A percentile compares a stretch with the other conserved stretches of the same genome.
phyloP scores from a whole-genome alignment of 2,797 vertebrate genomes.

The Sebastes matsubarae region DNA sequence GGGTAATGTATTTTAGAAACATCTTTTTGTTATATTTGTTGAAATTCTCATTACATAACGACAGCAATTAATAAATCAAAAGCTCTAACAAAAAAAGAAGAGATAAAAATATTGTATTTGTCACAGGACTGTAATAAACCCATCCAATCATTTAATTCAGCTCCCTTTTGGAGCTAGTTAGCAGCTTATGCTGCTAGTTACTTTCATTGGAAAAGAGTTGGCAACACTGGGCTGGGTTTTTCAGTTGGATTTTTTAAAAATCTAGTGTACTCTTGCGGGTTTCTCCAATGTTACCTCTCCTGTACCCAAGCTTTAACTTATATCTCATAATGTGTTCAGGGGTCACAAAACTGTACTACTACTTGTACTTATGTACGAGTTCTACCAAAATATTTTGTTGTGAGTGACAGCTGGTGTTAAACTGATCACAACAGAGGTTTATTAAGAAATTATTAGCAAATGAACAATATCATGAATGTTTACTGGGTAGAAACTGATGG shows the following conservation, averaged over 20 bases:
- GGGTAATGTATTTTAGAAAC: neutral
- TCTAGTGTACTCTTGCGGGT: too few species aligned
- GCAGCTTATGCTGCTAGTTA: too few species aligned
- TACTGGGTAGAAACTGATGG: neutral
- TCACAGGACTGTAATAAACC: neutral
- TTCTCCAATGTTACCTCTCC: too few species aligned
- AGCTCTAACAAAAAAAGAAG: neutral
- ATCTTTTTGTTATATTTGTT: neutral
- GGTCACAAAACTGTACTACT: neutral
- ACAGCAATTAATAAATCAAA: neutral
- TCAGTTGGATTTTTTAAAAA: too few species aligned
- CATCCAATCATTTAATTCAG: neutral
- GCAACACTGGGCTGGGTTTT: too few species aligned
- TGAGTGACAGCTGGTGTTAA: neutral
- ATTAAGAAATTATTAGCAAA: neutral
- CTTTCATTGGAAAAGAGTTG: too few species aligned
- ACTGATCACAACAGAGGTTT: neutral
- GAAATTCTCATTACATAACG: neutral
- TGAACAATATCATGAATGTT: neutral
- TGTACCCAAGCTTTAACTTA: neutral
- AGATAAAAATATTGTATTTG: too few species aligned
- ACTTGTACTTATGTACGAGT: neutral
- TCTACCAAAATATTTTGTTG: neutral
- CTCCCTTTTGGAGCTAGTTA: too few species aligned
- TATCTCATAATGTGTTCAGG: neutral